Percentiles rank a stretch among this genome's conserved stretches.
phyloP scores from a whole-genome alignment of 1,140 invertebrate genomes.

The Drosophila paulistorum region DNA sequence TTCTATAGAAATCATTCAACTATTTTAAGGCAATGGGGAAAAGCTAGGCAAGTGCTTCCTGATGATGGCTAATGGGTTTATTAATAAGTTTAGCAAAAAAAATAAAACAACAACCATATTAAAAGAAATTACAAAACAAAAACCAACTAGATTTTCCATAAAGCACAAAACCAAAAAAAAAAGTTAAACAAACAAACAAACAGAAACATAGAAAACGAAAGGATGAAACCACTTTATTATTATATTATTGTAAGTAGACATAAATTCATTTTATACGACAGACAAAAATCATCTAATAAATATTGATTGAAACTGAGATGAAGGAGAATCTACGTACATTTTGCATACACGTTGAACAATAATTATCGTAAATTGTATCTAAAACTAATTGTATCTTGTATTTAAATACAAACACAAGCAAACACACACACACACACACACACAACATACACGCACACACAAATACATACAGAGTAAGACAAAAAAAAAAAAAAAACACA shows the following conservation, averaged over 20 bases:
- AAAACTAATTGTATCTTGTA: conserved; percentile 76
- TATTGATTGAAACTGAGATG: conserved; percentile 21
- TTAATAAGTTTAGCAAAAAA: conserved; percentile 53
- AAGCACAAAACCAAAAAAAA: conserved; percentile 52
- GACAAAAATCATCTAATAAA: conserved; percentile 43
- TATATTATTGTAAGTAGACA: conserved; percentile 65
- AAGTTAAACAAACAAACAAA: conserved; percentile 24
- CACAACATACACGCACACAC: background rate
- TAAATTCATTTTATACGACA: conserved; percentile 76
- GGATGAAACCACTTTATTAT: conserved; percentile 55
- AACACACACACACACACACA: conserved; percentile 26
- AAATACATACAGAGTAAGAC: conserved; percentile 15
- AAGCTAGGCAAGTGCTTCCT: conserved; percentile 61
- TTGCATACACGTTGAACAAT: conserved; percentile 78
- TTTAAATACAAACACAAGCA: conserved; percentile 60
- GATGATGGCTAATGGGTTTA: conserved; percentile 45
- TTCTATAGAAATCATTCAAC: conserved; percentile 6
- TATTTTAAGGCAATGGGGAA: conserved; percentile 28
- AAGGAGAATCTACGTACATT: conserved; percentile 51
- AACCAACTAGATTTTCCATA: conserved; percentile 49
- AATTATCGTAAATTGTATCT: conserved; percentile 77
- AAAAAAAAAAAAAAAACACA: conserved; percentile 39
- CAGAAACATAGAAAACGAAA: conserved; percentile 11
- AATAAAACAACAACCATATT: conserved; percentile 21
- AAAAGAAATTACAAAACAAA: conserved; percentile 10